Percentiles rank a stretch among this genome's conserved stretches.
Evolutionary conservation across 1,140 invertebrate genomes (phyloP).

Genomic region (Pararge aegeria): DNA sequence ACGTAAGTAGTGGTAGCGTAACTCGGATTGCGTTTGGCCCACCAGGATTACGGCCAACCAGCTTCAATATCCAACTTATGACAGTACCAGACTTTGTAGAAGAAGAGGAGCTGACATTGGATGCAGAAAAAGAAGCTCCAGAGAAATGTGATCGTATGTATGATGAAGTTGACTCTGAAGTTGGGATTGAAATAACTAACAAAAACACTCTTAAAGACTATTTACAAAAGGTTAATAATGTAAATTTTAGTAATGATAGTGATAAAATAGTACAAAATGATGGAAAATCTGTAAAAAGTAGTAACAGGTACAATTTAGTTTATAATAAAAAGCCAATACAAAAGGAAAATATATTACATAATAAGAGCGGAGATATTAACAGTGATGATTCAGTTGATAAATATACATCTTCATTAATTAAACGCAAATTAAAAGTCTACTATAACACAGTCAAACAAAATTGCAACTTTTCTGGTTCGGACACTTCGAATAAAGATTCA

Average conservation of each 20-base stretch:
- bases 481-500: conserved; percentile 24
- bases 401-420: conserved; percentile 8
- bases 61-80: conserved; percentile 11
- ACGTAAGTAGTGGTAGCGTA: no score
- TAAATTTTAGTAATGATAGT: background rate
- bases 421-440: conserved; percentile 16
- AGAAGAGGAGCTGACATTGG: background rate
- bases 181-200: conserved; percentile 39
- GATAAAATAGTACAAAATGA: background rate
- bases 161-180: conserved; percentile 34
- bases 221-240: conserved; percentile 1
- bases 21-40: conserved; percentile 37
- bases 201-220: conserved; percentile 27
- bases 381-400: conserved; percentile 4
- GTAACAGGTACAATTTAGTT: background rate
- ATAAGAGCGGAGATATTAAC: background rate
- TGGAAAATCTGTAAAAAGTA: background rate
- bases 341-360: background rate
- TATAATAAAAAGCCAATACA: background rate
- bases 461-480: conserved; percentile 15
- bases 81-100: background rate
- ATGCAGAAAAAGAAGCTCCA: background rate
- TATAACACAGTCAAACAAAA: conserved; percentile 7
- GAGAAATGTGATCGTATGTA: background rate
- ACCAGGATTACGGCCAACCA: conserved; percentile 32